Base-by-base conservation (phyloP, 2,888 invertebrate species). In the Pammene aurita region DNA sequence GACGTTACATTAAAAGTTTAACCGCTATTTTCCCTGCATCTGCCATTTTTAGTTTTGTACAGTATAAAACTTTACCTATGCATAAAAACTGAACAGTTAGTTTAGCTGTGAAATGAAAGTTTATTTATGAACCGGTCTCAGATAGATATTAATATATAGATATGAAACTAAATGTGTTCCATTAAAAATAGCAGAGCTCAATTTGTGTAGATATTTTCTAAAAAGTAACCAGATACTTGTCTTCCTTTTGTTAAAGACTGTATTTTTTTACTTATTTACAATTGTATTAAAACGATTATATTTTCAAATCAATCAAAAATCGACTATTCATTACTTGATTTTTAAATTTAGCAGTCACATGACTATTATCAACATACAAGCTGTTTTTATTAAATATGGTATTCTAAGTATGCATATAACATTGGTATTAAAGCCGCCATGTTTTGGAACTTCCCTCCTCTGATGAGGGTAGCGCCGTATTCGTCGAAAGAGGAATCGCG, bases 401-500 rank as follows among this genome's bases (percentile, higher is more conserved):
- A 14, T n/a, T 44, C 14, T 46, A 46, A n/a, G 7, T 46, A 9
- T 2, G 7, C 7, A 42, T 42, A 42, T 9, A 38, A 38, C 38
- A 38, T 38, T 38, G 38, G 54, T 48, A 42, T 52, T 50, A 41
- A 54, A 56, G 64, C 65, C 58, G 60, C 48, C 46, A 76, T 74
- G 77, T 85, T 84, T 85, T 80, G 78, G 82, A 86, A 86, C 80
- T 78, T 78, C 77, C 78, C 79, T 81, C 78, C 74, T 73, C 72
- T 75, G 80, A 86, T 84, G 86, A 85, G 84, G 83, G 80, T 74
- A 74, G 75, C 80, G 81, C 80, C 83, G 84, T 86, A 86, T 84
- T 85, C 81, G 77, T 81, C 82, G 83, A 82, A 83, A 82, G 84
- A 88, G 86, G 84, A 86, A 89, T 88, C 83, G 86, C 80, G 87